Conservation (phyloP, 1,140 invertebrate species). For the Euwallacea fornicatus region DNA sequence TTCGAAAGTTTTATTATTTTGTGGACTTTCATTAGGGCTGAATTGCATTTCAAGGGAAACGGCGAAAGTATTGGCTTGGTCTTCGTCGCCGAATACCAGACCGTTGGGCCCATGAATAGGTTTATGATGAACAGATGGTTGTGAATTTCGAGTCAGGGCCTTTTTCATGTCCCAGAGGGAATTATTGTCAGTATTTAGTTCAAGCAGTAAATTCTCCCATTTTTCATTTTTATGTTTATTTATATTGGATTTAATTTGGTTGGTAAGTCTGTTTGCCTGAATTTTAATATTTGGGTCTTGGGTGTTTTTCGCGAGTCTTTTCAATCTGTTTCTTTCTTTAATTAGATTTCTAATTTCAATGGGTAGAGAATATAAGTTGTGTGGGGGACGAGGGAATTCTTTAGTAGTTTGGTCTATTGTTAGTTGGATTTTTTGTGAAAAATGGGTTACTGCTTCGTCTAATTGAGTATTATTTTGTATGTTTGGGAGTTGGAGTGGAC, state of each 20-base stretch:
- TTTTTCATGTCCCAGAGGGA: background rate
- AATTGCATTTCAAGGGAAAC: background rate
- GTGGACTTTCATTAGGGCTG: background rate
- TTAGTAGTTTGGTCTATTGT: background rate
- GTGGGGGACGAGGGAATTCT: background rate
- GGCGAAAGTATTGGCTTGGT: background rate
- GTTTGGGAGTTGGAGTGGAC: background rate
- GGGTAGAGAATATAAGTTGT: background rate
- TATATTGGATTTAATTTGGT: background rate
- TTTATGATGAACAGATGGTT: background rate
- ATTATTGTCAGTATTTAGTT: background rate
- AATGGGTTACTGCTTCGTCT: background rate
- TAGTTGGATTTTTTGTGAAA: background rate
- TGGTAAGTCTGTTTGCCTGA: background rate
- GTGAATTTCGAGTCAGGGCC: background rate
- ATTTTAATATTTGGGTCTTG: background rate
- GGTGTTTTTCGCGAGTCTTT: background rate
- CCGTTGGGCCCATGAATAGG: background rate
- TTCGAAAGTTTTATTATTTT: background rate
- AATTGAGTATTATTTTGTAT: background rate
- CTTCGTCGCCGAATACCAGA: too few species aligned
- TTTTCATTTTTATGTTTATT: background rate
- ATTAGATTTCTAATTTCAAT: background rate
- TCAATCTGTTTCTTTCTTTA: conserved; percentile 1
- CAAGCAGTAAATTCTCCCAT: background rate